These are phyloP conservation scores for Dolichopus griseipennis DNA, from an alignment of 2,888 invertebrate species.

Conservation along the genomic window DNA sequence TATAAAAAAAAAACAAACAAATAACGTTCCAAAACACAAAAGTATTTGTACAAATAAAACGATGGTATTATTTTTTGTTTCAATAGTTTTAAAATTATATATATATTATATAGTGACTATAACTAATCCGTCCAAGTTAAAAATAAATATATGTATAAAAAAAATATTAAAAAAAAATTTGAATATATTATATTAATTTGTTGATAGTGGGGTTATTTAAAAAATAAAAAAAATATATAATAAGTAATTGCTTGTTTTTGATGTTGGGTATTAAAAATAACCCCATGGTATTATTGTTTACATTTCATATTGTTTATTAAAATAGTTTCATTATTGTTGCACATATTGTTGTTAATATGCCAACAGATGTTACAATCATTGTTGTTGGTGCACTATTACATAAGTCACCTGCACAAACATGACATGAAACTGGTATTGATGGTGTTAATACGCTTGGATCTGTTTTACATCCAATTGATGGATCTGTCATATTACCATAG, in stretches of 20 bases:
- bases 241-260: no score
- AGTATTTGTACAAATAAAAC: no score
- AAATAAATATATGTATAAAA: neutral
- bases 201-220: no score
- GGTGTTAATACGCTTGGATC: neutral
- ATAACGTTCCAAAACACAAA: no score
- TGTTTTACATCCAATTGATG: neutral
- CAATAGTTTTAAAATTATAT: no score
- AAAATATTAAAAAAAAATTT: neutral
- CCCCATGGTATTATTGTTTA: no score
- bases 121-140: neutral
- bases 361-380: neutral
- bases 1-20: no score
- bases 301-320: neutral
- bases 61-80: no score
- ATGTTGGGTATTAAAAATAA: no score
- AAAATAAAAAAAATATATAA: no score
- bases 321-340: neutral
- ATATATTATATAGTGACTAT: neutral
- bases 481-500: neutral
- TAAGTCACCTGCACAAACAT: slow-evolving; percentile 58
- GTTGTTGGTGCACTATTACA: slow-evolving; percentile 46
- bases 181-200: neutral
- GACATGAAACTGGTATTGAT: slow-evolving; percentile 40
- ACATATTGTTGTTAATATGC: neutral